Base-by-base conservation (phyloP, 2,888 invertebrate genomes). In the Apamea epomidion region DNA sequence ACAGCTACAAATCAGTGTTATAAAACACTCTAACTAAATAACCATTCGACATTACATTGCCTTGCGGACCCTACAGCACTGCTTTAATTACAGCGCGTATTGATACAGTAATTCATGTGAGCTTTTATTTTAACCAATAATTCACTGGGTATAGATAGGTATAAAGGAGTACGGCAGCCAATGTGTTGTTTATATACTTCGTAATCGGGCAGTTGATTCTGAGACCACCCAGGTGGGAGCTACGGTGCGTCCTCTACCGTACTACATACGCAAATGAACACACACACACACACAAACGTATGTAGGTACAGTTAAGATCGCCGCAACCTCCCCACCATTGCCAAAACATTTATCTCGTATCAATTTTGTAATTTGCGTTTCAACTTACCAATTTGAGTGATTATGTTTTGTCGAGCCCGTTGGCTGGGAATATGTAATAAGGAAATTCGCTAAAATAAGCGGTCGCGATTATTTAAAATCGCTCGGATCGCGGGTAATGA, bases 281-380 rank as follows among this genome's bases (percentile, higher is more conserved):
- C 79, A 87, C 87, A 89, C 86, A 88, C 87, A 81, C 82, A 80
- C 85, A 88, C 75, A 86, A 85, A 90, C 83, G 87, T 86, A 86
- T 82, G 87, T 76, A 60, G n/a, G 78, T 84, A 87, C 86, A 89
- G 88, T 90, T 89, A 90, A 80, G 82, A 90, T 90, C 92, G 90
- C 89, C 83, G 85, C 85, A 86, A 67, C 79, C 80, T 83, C 85
- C 90, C 87, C 90, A 87, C 91, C 90, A 88, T 88, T 83, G 86
- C 90, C 91, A 88, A 83, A 82, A 90, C 86, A 88, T 87, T 90
- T 93, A 81, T 94, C 92, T 92, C 91, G 92, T 93, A 93, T 91
- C 94, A 96, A 95, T 96, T 95, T 95, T 88, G 95, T 94, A 96
- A 96, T 96, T 96, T 95, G 94, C 94, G 93, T 93, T 94, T 94